These are phyloP conservation scores for Acrobasis suavella DNA, from an alignment of 2,888 invertebrate species.

Conservation along the genomic window DNA sequence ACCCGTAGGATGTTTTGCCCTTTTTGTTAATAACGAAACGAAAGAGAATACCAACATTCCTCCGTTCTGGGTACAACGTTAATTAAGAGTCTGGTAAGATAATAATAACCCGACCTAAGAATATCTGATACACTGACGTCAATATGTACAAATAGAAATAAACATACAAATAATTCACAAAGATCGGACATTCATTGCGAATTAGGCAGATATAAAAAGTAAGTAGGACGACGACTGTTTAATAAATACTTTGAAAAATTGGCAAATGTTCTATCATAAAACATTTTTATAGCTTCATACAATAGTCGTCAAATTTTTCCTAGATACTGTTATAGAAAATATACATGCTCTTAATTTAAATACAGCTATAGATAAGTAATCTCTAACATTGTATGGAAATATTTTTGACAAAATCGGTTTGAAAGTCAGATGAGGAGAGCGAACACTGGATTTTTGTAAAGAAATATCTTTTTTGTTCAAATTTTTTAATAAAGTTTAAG, in stretches of 20 bases:
- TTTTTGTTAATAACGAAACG: background rate
- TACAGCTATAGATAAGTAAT: too few relatives aligned
- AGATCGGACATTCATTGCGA: constrained; percentile 10
- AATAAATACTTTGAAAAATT: constrained; percentile 4
- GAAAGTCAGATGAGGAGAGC: too few relatives aligned
- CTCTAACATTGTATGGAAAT: too few relatives aligned
- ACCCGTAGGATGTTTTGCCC: background rate
- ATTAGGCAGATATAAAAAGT: constrained; percentile 7
- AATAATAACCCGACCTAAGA: constrained; percentile 6
- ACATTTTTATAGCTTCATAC: background rate
- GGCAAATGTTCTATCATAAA: constrained; percentile 16
- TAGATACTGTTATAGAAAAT: too few relatives aligned
- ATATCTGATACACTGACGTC: constrained; percentile 5
- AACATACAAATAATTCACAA: constrained; percentile 10
- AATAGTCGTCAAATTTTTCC: background rate
- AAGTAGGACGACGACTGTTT: constrained; percentile 18
- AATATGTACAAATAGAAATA: constrained; percentile 6
- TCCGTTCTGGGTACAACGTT: background rate
- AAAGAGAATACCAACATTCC: background rate
- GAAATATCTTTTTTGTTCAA: background rate
- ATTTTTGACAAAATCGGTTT: too few relatives aligned
- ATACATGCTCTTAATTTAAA: too few relatives aligned
- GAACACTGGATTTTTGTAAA: too few relatives aligned
- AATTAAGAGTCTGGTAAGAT: background rate
- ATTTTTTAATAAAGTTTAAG: background rate